These are phyloP conservation scores for Stenotaenia linearis DNA, from an alignment of 2,888 invertebrate species.

Conservation along the genomic window DNA sequence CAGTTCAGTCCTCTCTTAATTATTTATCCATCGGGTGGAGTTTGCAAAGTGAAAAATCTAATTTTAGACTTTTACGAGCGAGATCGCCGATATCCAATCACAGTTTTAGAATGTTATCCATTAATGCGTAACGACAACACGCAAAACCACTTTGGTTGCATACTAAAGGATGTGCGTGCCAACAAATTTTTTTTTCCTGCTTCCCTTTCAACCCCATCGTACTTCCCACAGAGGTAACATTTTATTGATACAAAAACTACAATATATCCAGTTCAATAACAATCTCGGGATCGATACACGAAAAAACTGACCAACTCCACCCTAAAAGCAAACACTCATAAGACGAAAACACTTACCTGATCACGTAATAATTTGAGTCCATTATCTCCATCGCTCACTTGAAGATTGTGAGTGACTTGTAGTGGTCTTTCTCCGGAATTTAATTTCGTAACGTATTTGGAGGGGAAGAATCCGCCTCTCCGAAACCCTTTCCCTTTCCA, in stretches of 20 bases:
- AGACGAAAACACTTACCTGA: slow-evolving; percentile 55
- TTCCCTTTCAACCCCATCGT: too few relatives aligned
- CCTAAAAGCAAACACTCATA: neutral
- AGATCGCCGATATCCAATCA: neutral
- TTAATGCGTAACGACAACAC: neutral
- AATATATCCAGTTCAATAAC: neutral
- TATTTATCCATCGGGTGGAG: neutral
- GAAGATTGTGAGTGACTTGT: slow-evolving; percentile 78
- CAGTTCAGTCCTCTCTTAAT: neutral
- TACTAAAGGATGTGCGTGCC: neutral
- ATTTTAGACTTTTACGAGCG: neutral
- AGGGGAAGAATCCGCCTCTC: slow-evolving; percentile 85
- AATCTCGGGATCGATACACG: too few relatives aligned
- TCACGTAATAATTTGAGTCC: slow-evolving; percentile 76
- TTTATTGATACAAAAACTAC: neutral
- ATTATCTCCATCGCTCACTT: slow-evolving; percentile 75
- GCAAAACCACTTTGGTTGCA: neutral
- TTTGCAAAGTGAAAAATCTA: neutral
- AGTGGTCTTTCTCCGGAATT: slow-evolving; percentile 84
- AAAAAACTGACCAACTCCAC: too few relatives aligned
- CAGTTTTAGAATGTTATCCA: neutral
- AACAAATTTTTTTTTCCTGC: neutral
- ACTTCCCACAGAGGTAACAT: neutral
- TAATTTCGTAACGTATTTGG: slow-evolving; percentile 85
- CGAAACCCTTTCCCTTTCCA: slow-evolving; percentile 92